Conservation (phyloP, 2,113 vertebrate genomes). For the Perca schrenkii region DNA sequence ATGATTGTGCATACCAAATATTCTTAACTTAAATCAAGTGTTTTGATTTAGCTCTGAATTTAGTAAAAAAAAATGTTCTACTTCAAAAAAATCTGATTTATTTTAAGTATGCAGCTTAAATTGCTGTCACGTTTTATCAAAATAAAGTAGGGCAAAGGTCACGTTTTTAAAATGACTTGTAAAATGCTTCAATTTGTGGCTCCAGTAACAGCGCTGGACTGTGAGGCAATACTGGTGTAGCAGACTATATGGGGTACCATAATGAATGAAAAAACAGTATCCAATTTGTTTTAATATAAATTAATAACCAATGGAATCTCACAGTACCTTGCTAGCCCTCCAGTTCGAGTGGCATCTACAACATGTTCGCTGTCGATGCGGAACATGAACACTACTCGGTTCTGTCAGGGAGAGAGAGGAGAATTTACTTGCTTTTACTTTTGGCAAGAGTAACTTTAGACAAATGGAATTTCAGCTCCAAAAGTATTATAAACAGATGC, state of each 20-base stretch:
- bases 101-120: background rate
- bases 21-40: background rate
- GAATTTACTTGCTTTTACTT: background rate
- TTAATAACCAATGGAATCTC: background rate
- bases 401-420: constrained; percentile 79
- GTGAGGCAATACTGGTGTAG: background rate
- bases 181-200: background rate
- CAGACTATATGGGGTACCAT: background rate
- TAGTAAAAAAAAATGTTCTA: background rate
- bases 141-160: background rate
- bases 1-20: background rate
- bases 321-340: constrained; percentile 93
- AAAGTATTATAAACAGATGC: background rate
- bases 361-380: constrained; percentile 95
- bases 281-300: background rate
- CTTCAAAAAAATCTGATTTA: background rate
- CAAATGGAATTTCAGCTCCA: background rate
- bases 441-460: background rate
- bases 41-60: background rate
- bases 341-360: constrained; percentile 92
- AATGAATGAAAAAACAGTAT: background rate
- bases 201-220: background rate
- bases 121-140: background rate
- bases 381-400: constrained; percentile 97
- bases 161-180: background rate